Evolutionary conservation across 92 coral and sea anemone species (phyloP), one percentile per base, ranked within the genome.

Genomic region (Metridium senile): DNA sequence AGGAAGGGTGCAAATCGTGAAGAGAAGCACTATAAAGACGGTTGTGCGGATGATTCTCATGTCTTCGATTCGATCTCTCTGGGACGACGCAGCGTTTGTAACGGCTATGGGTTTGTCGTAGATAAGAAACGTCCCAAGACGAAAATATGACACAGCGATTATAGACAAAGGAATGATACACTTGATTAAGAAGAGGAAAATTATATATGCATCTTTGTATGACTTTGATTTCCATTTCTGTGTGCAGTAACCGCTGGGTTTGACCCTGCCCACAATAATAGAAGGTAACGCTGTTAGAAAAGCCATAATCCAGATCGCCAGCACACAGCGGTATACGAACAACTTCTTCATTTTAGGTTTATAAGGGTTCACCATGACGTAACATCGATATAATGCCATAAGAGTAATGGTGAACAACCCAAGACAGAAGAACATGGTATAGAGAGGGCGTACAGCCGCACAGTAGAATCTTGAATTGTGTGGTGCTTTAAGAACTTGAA

Each of bases 381-480:
- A 57, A 31, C 87, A 82, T 2, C 91, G 84, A 32, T 77, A 66
- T 1, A 87, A 46, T 3, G 91, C 88, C 91, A 87, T 87, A 29
- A 87, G 56, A 7, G 91, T 67, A 13, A 87, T 87, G 33, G 91
- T 87, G 31, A 87, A 87, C 39, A 87, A 69, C 2, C 91, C 85
- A 23, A 77, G 67, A 58, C 84, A 82, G 43, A 82, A 87, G 46
- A 64, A 56, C 82, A 82, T 82, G 17, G 91, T 87, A 1, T 52
- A 49, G 2, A 81, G 62, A 16, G 91, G 91, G 1, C 87, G 63
- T 11, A 77, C 51, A 1, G 71, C 30, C 9, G 53, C 1, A 54
- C 91, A 82, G 22, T 52, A 76, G 57, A 77, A 25, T 61, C n/a
- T 22, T 1, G 83, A 79, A 9, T 30, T 18, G 7, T 58, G 76